Evolutionary conservation across 2,113 vertebrate species (phyloP).

Genomic region (Leiothrix lutea): DNA sequence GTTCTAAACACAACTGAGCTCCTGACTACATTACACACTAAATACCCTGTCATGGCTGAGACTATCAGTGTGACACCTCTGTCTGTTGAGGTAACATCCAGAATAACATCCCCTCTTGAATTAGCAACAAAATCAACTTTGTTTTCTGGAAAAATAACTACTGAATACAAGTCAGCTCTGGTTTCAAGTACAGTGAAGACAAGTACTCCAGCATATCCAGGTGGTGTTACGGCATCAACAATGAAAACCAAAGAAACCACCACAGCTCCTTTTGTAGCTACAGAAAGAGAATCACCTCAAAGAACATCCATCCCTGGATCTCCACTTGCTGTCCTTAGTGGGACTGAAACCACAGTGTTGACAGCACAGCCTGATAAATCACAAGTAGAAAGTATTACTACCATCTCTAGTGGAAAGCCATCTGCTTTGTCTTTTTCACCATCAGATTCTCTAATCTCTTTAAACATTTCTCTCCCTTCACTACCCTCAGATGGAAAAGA

Average conservation of each 20-base stretch:
- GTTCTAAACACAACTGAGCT: not conserved
- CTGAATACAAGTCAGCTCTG: not conserved
- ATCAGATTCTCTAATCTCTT: not conserved
- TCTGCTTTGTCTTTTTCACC: not conserved
- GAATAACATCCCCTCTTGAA: not conserved
- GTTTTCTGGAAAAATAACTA: not conserved
- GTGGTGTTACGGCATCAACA: not conserved
- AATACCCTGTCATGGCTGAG: not conserved
- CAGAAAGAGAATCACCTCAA: not conserved
- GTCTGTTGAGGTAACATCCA: not conserved
- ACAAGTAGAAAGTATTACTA: not conserved
- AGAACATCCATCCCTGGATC: not conserved
- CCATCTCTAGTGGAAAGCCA: not conserved
- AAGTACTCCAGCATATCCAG: not conserved
- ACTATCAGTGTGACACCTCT: not conserved
- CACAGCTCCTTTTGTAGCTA: not conserved
- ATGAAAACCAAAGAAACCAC: not conserved
- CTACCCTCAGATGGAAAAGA: not conserved
- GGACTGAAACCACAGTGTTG: not conserved
- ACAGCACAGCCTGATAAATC: not conserved
- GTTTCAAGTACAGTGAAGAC: not conserved
- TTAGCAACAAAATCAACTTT: not conserved
- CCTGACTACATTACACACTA: not conserved
- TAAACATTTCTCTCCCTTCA: slow-evolving; percentile 12
- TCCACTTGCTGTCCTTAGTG: not conserved